phyloP scores from a whole-genome alignment of 2,797 vertebrate species.

The Halcyon leucocephala region DNA sequence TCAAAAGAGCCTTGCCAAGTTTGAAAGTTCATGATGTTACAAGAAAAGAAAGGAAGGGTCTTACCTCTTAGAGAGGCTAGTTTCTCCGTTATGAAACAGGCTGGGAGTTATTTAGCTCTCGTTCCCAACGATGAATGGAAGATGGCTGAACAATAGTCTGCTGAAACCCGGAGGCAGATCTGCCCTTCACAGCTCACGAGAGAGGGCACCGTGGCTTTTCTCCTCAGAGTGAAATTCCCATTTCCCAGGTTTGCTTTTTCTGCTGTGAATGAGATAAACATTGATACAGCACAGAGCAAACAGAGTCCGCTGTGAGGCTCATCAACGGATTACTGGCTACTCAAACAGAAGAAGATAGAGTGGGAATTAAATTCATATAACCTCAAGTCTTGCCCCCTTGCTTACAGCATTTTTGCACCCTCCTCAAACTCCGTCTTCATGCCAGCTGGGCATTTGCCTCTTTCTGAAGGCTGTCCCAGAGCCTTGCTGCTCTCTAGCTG shows the following conservation, averaged over 20 bases:
- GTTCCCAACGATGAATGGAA: slow-evolving; percentile 3
- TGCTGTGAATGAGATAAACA: slow-evolving; percentile 15
- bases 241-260: slow-evolving; percentile 1
- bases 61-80: slow-evolving; percentile 33
- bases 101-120: neutral
- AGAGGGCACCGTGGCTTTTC: accelerated
- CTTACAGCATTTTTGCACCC: neutral
- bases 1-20: slow-evolving; percentile 62
- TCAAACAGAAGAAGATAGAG: slow-evolving; percentile 1
- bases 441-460: neutral
- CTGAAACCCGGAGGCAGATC: neutral
- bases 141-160: neutral
- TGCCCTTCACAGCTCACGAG: neutral
- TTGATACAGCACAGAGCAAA: slow-evolving; percentile 34
- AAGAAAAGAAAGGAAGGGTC: slow-evolving; percentile 24
- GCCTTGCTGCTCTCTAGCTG: accelerated
- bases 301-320: neutral
- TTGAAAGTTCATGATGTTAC: slow-evolving; percentile 66
- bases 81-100: neutral
- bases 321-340: neutral
- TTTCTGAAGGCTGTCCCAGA: neutral
- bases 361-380: neutral
- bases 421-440: neutral
- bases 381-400: neutral
- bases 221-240: neutral